A percentile compares a stretch with the other conserved stretches of the same genome.
Conservation (phyloP, 2,797 vertebrate species). For the Echeneis naucrates region DNA sequence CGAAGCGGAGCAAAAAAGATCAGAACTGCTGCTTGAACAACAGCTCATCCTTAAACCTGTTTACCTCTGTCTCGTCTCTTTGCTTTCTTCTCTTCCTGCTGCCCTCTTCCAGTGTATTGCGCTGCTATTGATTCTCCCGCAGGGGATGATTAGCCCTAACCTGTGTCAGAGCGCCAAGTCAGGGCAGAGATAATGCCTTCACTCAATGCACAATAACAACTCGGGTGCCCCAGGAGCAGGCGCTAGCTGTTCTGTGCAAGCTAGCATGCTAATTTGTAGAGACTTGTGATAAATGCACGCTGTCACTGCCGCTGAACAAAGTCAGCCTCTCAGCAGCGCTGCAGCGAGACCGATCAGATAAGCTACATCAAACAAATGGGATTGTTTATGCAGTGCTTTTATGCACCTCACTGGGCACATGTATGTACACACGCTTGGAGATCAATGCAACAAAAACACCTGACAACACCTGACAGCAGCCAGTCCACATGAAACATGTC, state of each 20-base stretch:
- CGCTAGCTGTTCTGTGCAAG: conserved; percentile 42
- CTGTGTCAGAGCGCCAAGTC: conserved; percentile 75
- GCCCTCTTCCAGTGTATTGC: conserved; percentile 52
- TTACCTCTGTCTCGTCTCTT: conserved; percentile 42
- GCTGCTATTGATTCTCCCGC: conserved; percentile 75
- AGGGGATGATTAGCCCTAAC: conserved; percentile 79
- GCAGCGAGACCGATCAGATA: conserved; percentile 55
- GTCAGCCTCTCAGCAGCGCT: conserved; percentile 63
- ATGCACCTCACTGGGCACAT: conserved; percentile 6
- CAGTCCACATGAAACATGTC: conserved; percentile 28
- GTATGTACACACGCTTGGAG: conserved; percentile 7
- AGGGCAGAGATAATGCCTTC: conserved; percentile 77
- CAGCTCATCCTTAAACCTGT: conserved; percentile 39
- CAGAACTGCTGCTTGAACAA: conserved; percentile 23
- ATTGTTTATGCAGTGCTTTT: conserved; percentile 45
- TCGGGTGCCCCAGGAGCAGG: conserved; percentile 70
- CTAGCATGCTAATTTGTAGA: conserved; percentile 75
- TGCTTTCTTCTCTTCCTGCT: conserved; percentile 41
- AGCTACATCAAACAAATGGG: conserved; percentile 63
- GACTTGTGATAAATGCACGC: conserved; percentile 74
- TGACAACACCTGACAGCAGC: conserved; percentile 11
- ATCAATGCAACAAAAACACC: conserved; percentile 22
- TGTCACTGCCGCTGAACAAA: conserved; percentile 69
- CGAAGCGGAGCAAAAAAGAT: conserved; percentile 2
- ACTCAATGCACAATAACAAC: conserved; percentile 82